A percentile compares a stretch with the other conserved stretches of the same genome.
These are phyloP conservation scores for Rhombomys opimus DNA, from an alignment of 2,113 vertebrate genomes.

Conservation along the genomic window DNA sequence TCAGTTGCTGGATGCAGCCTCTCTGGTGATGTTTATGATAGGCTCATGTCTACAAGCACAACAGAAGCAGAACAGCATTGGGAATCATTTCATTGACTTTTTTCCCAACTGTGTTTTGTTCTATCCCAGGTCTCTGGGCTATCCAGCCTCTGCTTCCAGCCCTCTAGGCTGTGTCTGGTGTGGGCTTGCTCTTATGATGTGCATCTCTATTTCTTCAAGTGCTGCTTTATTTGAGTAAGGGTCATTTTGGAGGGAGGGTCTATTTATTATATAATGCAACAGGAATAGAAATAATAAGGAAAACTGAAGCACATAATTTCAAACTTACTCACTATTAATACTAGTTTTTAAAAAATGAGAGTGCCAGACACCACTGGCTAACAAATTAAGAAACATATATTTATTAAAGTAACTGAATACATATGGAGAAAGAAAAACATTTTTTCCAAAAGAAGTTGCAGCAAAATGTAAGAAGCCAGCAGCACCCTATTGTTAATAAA, in stretches of 20 bases:
- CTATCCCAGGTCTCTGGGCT: too few species aligned
- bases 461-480: not conserved
- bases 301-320: not conserved
- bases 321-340: not conserved
- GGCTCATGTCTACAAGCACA: too few species aligned
- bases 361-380: not conserved
- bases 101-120: too few species aligned
- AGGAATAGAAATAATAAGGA: not conserved
- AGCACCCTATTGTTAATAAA: slow-evolving; percentile 2
- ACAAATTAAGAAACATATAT: not conserved
- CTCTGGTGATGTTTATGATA: too few species aligned
- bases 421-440: not conserved
- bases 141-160: too few species aligned
- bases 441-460: not conserved
- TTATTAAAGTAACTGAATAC: not conserved
- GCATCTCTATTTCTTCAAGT: not conserved
- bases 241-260: not conserved
- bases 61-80: too few species aligned
- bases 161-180: too few species aligned
- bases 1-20: too few species aligned
- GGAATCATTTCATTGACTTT: too few species aligned
- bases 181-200: too few species aligned
- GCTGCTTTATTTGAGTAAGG: not conserved
- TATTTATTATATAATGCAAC: not conserved
- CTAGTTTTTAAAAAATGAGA: not conserved